These are phyloP conservation scores for Scomber colias DNA, from an alignment of 2,113 vertebrate species.

Conservation along the genomic window DNA sequence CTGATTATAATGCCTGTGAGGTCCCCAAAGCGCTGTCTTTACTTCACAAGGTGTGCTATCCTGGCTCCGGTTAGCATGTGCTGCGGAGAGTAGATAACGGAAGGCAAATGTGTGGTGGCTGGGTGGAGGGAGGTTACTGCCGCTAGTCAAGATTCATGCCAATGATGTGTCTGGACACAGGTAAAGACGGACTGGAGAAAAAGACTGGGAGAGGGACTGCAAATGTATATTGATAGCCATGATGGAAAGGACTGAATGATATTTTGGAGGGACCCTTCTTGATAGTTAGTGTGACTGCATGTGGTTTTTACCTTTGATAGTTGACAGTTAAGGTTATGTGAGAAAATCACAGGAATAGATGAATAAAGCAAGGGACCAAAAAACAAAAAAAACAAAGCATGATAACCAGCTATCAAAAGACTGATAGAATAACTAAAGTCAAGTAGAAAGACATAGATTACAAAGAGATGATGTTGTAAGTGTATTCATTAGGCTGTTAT, in stretches of 20 bases:
- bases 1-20: slow-evolving; percentile 67
- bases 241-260: no score
- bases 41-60: slow-evolving; percentile 22
- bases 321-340: neutral
- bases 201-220: neutral
- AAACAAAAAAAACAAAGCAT: neutral
- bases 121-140: slow-evolving; percentile 9
- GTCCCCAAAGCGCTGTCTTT: slow-evolving; percentile 43
- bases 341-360: slow-evolving; percentile 17
- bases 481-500: neutral
- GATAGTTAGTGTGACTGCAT: neutral
- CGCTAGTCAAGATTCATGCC: slow-evolving; percentile 26
- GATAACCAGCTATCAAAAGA: slow-evolving; percentile 59
- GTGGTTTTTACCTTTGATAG: neutral
- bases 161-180: slow-evolving; percentile 26
- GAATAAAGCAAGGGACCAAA: neutral
- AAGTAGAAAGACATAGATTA: slow-evolving; percentile 11
- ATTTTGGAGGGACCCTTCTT: neutral
- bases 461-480: slow-evolving; percentile 20
- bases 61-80: slow-evolving; percentile 47
- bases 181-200: neutral
- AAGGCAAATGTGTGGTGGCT: slow-evolving; percentile 35
- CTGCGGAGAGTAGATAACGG: slow-evolving; percentile 49
- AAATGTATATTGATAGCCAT: neutral
- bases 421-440: slow-evolving; percentile 40